These are phyloP conservation scores for Periplaneta americana DNA, from an alignment of 1,140 invertebrate genomes.

Conservation along the genomic window DNA sequence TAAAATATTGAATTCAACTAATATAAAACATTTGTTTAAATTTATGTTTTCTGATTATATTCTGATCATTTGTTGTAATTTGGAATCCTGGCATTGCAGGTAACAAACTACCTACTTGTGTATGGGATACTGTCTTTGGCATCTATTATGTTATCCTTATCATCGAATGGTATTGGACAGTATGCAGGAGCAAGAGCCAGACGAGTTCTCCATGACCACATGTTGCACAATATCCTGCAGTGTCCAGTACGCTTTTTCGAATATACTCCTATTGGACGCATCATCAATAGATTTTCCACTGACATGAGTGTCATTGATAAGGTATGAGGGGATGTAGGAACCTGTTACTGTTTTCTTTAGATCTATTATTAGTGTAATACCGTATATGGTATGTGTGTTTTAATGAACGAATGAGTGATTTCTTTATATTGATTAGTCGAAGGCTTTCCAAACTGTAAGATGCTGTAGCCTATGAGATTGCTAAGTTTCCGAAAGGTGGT, in stretches of 20 bases:
- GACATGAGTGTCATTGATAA: conserved; percentile 72
- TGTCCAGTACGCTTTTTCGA: conserved; percentile 65
- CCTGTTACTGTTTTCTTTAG: not conserved
- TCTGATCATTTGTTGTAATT: no score
- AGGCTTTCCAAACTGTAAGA: no score
- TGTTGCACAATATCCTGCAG: conserved; percentile 54
- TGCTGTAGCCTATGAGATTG: no score
- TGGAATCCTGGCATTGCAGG: conserved; percentile 42
- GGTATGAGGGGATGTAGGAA: conserved; percentile 32
- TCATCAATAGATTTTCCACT: conserved; percentile 71
- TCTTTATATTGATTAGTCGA: no score
- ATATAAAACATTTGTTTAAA: no score
- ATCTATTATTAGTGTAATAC: not conserved
- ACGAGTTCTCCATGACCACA: conserved; percentile 52
- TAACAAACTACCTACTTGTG: conserved; percentile 47
- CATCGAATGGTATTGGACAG: conserved; percentile 50
- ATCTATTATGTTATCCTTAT: conserved; percentile 50
- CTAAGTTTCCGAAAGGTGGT: no score
- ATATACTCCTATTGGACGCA: conserved; percentile 62
- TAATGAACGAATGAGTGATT: no score
- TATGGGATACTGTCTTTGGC: conserved; percentile 49
- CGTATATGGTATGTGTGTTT: no score
- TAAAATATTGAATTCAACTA: no score
- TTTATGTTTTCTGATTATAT: no score
- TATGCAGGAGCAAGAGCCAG: conserved; percentile 55